A percentile compares a stretch with the other conserved stretches of the same genome.
Evolutionary conservation across 2,888 invertebrate species (phyloP).

Genomic region (Fissipunctia ypsillon): DNA sequence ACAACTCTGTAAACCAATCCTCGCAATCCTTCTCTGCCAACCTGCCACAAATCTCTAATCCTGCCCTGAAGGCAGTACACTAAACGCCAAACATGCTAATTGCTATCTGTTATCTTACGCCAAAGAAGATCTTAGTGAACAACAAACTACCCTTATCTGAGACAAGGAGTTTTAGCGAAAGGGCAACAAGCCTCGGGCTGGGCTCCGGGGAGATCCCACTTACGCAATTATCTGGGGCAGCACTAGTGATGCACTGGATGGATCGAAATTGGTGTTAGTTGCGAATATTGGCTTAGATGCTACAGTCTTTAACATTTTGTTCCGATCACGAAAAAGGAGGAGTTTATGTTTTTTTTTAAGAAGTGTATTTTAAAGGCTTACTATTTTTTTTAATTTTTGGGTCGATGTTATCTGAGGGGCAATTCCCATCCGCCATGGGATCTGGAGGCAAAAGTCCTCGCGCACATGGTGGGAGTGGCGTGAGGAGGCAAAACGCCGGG

Average conservation of each 20-base stretch:
- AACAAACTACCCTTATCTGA: slow-evolving; percentile 80
- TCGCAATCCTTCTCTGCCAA: slow-evolving; percentile 31
- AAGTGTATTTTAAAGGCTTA: neutral
- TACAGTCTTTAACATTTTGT: neutral
- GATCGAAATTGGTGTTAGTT: slow-evolving; percentile 15
- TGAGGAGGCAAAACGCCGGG: too few species aligned
- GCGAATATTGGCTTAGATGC: neutral
- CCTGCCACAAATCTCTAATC: slow-evolving; percentile 46
- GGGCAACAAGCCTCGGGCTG: slow-evolving; percentile 62
- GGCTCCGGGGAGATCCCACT: slow-evolving; percentile 72
- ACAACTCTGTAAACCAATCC: slow-evolving; percentile 10
- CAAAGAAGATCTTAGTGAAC: slow-evolving; percentile 78
- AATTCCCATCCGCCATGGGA: too few species aligned
- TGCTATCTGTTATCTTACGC: slow-evolving; percentile 81
- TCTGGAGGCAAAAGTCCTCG: too few species aligned
- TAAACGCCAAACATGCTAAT: slow-evolving; percentile 75
- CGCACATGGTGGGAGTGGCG: too few species aligned
- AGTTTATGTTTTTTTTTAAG: neutral
- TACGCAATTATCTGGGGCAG: slow-evolving; percentile 76
- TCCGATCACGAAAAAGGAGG: neutral
- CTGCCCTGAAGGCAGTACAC: slow-evolving; percentile 68
- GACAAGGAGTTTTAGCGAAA: slow-evolving; percentile 70
- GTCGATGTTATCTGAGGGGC: too few species aligned
- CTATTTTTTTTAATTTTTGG: neutral
- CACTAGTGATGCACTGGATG: slow-evolving; percentile 56